phyloP scores from a whole-genome alignment of 1,140 invertebrate species.

The Calliphora vicina region DNA sequence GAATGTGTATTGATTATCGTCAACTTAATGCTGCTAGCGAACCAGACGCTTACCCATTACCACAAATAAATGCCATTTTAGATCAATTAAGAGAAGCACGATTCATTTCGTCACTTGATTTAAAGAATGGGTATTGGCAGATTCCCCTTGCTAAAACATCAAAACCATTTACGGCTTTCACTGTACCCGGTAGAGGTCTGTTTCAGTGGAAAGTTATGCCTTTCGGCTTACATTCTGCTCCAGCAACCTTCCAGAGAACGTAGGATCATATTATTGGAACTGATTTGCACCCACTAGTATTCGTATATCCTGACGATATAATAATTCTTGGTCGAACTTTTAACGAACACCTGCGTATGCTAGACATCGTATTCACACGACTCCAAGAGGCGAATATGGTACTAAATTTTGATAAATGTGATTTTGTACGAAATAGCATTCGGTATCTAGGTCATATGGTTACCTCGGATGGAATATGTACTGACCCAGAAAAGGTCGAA shows the following conservation, averaged over 20 bases:
- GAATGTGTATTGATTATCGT: background rate
- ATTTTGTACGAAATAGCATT: too few relatives aligned
- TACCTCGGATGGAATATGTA: too few relatives aligned
- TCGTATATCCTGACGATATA: too few relatives aligned
- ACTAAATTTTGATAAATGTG: too few relatives aligned
- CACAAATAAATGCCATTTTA: background rate
- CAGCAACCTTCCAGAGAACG: constrained; percentile 20
- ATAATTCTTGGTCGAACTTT: too few relatives aligned
- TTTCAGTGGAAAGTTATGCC: constrained; percentile 41
- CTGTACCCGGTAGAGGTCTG: too few relatives aligned
- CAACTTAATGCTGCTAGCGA: background rate
- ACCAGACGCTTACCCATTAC: background rate
- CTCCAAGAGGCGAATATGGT: too few relatives aligned
- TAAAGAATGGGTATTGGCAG: constrained; percentile 59
- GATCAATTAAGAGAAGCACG: background rate
- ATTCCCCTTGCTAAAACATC: constrained; percentile 48
- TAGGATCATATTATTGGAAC: constrained; percentile 1
- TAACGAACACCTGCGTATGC: too few relatives aligned
- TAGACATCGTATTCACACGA: too few relatives aligned
- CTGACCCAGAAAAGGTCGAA: background rate
- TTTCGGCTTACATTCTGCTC: constrained; percentile 32
- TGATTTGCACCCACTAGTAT: constrained; percentile 26
- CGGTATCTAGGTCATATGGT: background rate
- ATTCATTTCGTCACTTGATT: constrained; percentile 43
- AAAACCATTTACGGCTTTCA: too few relatives aligned